A percentile compares a stretch with the other conserved stretches of the same genome.
Conservation (phyloP, 92 coral and sea anemone genomes). For the Epizoanthus scotinus region DNA sequence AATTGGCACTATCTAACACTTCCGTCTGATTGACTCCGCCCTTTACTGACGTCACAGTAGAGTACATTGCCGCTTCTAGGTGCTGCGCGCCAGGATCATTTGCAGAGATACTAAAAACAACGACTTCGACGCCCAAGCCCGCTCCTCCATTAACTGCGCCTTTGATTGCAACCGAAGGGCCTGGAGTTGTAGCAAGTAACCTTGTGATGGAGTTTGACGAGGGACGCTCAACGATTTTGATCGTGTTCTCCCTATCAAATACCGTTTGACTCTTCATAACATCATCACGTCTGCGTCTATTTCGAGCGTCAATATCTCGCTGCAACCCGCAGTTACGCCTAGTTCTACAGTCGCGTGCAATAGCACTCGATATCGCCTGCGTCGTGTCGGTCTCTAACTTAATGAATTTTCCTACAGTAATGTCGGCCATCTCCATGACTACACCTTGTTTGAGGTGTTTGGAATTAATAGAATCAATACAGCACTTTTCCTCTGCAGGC, state of each 20-base stretch:
- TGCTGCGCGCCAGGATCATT: slow-evolving; percentile 27
- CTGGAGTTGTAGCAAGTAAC: background rate
- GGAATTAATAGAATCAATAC: slow-evolving; percentile 49
- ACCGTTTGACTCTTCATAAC: slow-evolving; percentile 18
- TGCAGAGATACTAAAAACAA: slow-evolving; percentile 63
- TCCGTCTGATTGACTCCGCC: slow-evolving; percentile 62
- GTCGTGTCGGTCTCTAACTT: background rate
- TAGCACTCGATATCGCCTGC: slow-evolving; percentile 14
- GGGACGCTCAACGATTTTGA: slow-evolving; percentile 21
- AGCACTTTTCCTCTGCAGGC: slow-evolving; percentile 54
- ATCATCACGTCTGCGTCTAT: slow-evolving; percentile 9
- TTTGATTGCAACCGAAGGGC: background rate
- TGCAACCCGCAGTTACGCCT: background rate
- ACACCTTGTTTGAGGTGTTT: slow-evolving; percentile 29
- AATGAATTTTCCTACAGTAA: slow-evolving; percentile 9
- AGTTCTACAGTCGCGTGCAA: slow-evolving; percentile 22
- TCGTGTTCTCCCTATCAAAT: background rate
- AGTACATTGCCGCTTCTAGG: slow-evolving; percentile 70
- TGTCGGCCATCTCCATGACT: slow-evolving; percentile 21
- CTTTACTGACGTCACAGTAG: slow-evolving; percentile 44
- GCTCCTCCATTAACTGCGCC: background rate
- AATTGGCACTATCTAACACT: slow-evolving; percentile 55
- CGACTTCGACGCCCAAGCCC: slow-evolving; percentile 51
- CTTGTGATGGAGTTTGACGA: slow-evolving; percentile 18
- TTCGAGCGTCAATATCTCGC: slow-evolving; percentile 3